A percentile compares a stretch with the other conserved stretches of the same genome.
These are phyloP conservation scores for Larimichthys polyactis DNA, from an alignment of 2,113 vertebrate species.

Conservation along the genomic window DNA sequence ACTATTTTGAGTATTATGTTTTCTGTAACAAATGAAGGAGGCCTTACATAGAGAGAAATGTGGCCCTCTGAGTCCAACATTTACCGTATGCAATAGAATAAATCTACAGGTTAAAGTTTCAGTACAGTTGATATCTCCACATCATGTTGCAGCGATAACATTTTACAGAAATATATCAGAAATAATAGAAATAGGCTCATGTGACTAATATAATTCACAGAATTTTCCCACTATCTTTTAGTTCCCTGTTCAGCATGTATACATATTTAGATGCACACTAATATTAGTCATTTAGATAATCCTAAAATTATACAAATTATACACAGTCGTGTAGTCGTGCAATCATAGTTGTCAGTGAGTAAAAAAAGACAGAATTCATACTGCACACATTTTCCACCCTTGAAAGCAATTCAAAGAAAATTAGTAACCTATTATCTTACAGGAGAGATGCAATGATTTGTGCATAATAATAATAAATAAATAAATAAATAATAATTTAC, in stretches of 20 bases:
- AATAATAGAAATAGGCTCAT: background rate
- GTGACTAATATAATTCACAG: background rate
- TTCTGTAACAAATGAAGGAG: background rate
- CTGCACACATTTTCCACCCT: background rate
- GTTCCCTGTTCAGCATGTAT: background rate
- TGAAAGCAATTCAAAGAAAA: background rate
- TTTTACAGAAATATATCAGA: background rate
- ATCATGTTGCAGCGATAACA: background rate
- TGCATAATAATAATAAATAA: background rate
- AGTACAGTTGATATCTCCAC: background rate
- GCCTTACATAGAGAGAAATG: background rate
- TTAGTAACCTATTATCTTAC: background rate
- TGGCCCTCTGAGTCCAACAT: constrained; percentile 5
- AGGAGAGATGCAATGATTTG: background rate
- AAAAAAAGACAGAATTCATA: background rate
- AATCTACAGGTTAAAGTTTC: background rate
- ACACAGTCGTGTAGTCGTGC: background rate
- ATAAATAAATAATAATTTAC: background rate
- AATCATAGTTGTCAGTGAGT: background rate
- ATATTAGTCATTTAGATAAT: background rate
- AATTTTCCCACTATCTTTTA: background rate
- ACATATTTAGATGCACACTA: background rate
- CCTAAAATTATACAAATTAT: background rate
- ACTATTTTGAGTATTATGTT: background rate
- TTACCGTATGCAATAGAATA: background rate